Evolutionary conservation across 2,888 invertebrate species (phyloP).

Genomic region (Deroplatys truncata): DNA sequence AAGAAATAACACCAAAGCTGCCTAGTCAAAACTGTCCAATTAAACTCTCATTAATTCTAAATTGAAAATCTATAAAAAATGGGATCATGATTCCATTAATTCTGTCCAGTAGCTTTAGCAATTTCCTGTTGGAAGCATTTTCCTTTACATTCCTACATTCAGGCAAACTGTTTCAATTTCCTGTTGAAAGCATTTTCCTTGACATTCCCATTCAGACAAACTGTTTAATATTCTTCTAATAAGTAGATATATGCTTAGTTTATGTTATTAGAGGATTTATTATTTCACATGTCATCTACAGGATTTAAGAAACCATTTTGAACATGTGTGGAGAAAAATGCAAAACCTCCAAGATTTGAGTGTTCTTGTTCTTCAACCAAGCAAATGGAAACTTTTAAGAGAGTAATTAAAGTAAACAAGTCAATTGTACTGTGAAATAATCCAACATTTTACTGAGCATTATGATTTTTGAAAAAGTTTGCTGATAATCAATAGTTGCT

Average conservation of each 20-base stretch:
- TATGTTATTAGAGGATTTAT: not conserved
- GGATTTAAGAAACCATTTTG: not conserved
- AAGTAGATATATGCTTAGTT: not conserved
- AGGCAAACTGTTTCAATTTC: no score
- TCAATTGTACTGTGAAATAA: not conserved
- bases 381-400: no score
- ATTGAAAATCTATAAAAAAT: not conserved
- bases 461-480: not conserved
- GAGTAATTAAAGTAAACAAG: not conserved
- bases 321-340: not conserved
- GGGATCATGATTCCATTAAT: not conserved
- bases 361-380: no score
- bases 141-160: no score
- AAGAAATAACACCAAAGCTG: not conserved
- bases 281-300: not conserved
- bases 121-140: no score
- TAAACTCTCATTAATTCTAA: not conserved
- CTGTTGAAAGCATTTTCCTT: no score
- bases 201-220: no score
- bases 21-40: not conserved
- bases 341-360: not conserved
- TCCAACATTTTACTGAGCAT: not conserved
- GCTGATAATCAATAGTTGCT: not conserved
- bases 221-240: no score
- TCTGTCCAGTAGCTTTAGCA: not conserved